Evolutionary conservation across 2,888 invertebrate genomes (phyloP).

Genomic region (Drosophila limbata): DNA sequence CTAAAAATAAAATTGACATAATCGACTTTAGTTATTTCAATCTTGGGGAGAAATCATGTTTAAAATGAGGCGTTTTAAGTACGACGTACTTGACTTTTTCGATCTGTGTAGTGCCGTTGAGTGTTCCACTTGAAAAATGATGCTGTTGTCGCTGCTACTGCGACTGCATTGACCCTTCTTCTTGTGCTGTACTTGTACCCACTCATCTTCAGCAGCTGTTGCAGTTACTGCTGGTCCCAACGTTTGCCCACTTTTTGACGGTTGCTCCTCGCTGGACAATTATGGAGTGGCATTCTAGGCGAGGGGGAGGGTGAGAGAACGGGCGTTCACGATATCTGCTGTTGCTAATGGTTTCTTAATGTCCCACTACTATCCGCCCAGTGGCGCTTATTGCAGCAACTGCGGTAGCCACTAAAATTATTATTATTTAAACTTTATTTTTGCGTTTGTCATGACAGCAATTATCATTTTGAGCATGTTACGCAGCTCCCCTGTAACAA

Average conservation of each 20-base stretch:
- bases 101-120: constrained; percentile 32
- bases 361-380: constrained; percentile 49
- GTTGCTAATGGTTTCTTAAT: constrained; percentile 79
- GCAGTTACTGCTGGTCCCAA: constrained; percentile 37
- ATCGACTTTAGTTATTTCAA: too few species aligned
- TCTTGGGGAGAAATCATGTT: too few species aligned
- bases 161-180: constrained; percentile 74
- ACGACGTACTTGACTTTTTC: too few species aligned
- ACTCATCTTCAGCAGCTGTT: constrained; percentile 72
- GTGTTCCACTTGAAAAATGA: constrained; percentile 75
- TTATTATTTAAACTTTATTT: constrained; percentile 80
- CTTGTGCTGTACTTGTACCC: constrained; percentile 45
- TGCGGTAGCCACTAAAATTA: constrained; percentile 63
- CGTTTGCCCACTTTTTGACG: constrained; percentile 52
- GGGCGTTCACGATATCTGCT: constrained; percentile 45
- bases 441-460: constrained; percentile 80
- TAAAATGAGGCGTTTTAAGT: too few species aligned
- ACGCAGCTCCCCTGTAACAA: constrained; percentile 8
- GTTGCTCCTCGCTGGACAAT: constrained; percentile 38
- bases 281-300: constrained; percentile 7
- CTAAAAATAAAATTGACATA: too few species aligned
- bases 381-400: constrained; percentile 37
- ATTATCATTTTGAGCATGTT: constrained; percentile 68
- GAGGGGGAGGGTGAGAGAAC: neutral
- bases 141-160: constrained; percentile 53